Percentiles rank a stretch among this genome's conserved stretches.
Evolutionary conservation across 2,113 vertebrate genomes (phyloP).

Genomic region (Panthera uncia): DNA sequence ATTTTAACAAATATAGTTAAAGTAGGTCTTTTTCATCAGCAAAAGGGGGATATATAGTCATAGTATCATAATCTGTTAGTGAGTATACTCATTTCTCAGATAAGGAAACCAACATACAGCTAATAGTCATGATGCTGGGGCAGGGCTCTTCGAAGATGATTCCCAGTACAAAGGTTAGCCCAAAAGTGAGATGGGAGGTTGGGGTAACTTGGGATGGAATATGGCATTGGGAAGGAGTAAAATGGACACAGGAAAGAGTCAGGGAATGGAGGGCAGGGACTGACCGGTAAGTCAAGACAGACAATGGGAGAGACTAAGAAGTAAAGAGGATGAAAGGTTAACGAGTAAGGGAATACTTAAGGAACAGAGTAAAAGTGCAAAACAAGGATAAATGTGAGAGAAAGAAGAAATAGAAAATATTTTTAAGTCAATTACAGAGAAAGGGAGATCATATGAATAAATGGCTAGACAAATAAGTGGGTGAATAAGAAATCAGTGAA

Average conservation of each 20-base stretch:
- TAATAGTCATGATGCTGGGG: neutral
- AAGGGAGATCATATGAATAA: neutral
- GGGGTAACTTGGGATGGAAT: neutral
- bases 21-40: neutral
- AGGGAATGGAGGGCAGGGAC: neutral
- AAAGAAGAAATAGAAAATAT: neutral
- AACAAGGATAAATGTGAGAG: neutral
- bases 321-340: neutral
- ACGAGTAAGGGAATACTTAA: neutral
- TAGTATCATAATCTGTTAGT: neutral
- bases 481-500: neutral
- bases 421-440: neutral
- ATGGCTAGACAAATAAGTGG: neutral
- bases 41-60: neutral
- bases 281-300: neutral
- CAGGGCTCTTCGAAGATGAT: neutral
- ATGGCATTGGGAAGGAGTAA: neutral
- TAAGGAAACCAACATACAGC: neutral
- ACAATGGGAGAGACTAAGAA: neutral
- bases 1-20: neutral
- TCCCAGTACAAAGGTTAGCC: neutral
- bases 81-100: neutral
- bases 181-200: neutral
- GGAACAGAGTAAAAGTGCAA: neutral
- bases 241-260: neutral